Evolutionary conservation across 2,113 vertebrate species (phyloP).

Genomic region (Amphiprion ocellaris): DNA sequence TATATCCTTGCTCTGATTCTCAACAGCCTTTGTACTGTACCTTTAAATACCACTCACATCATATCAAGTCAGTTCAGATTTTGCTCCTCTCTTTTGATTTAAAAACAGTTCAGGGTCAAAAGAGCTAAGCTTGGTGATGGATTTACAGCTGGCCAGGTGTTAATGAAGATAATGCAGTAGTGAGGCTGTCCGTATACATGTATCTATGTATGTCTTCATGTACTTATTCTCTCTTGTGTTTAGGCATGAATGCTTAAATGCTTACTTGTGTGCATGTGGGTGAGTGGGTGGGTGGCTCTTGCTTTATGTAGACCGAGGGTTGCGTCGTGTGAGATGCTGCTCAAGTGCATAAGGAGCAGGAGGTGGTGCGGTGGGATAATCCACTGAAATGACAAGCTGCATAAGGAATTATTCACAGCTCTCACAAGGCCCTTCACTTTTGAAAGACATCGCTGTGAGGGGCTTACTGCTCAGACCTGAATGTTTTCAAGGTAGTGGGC

Average conservation of each 20-base stretch:
- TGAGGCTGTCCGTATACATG: neutral
- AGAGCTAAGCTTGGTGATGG: neutral
- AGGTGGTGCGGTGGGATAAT: slow-evolving; percentile 69
- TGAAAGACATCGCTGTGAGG: slow-evolving; percentile 76
- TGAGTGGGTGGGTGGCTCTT: slow-evolving; percentile 47
- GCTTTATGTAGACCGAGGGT: slow-evolving; percentile 54
- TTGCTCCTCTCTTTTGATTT: slow-evolving; percentile 13
- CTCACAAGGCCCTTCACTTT: slow-evolving; percentile 76
- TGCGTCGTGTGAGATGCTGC: slow-evolving; percentile 64
- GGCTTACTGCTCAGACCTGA: slow-evolving; percentile 76
- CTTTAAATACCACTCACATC: slow-evolving; percentile 12
- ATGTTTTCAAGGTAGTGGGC: slow-evolving; percentile 80
- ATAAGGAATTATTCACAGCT: slow-evolving; percentile 79
- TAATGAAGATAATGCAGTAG: slow-evolving; percentile 17
- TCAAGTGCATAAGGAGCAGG: slow-evolving; percentile 71
- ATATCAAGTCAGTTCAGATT: slow-evolving; percentile 15
- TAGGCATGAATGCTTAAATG: slow-evolving; percentile 39
- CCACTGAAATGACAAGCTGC: slow-evolving; percentile 78
- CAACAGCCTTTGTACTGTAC: slow-evolving; percentile 11
- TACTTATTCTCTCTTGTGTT: slow-evolving; percentile 8
- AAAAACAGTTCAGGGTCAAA: slow-evolving; percentile 18
- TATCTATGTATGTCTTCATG: slow-evolving; percentile 13
- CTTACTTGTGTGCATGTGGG: slow-evolving; percentile 34
- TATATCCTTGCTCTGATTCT: slow-evolving; percentile 21
- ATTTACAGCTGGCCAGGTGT: slow-evolving; percentile 26